Base-by-base conservation (phyloP, 2,797 vertebrate species). In the Acipenser transmontanus region DNA sequence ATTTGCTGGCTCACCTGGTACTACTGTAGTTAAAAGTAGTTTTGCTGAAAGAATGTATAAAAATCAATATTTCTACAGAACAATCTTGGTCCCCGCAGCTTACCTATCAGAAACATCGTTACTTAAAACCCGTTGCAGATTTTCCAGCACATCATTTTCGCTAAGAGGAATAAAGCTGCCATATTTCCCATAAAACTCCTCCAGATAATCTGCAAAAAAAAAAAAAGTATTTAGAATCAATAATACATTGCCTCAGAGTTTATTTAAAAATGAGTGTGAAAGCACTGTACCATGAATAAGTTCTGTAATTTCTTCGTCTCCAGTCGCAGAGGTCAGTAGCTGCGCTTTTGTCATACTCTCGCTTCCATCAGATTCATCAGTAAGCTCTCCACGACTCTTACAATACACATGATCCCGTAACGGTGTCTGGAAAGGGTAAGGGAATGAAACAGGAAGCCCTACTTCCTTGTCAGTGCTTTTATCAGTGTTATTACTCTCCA, bases 151-250 rank as follows among this genome's bases (percentile, higher is more conserved):
- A 71, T 98, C 95, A 14, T 87, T 88, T 78, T 99, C 94, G 81
- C 84, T 91, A 71, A 98, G 90, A 70, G 97, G 95, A 75, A 94
- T 92, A 86, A 98, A 95, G 85, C 96, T 97, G 75, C 95, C 96
- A 20, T 98, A 99, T 73, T 89, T 91, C 20, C 81, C 68, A 77
- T 88, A 92, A 80, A 90, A 92, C 69, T 80, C 78, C 80, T 91
- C 90, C 47, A 92, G 79, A 75, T 88, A 92, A 54, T 91, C 91
- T 91, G 70, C 14, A 69, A 71, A 20, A 59, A 6, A 47, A 73
- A 51, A 68, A 69, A 13, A 72, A 57, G 49, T 59, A 56, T 57
- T 66, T 66, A 59, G 34, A 34, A 66, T 48, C 54, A 59, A 57
- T 7, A 47, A 34, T 34, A 34, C 34, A 34, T 34, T 34, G 34